A percentile compares a stretch with the other conserved stretches of the same genome.
These are phyloP conservation scores for Drosophila mayaguana DNA, from an alignment of 2,888 invertebrate species.

Conservation along the genomic window DNA sequence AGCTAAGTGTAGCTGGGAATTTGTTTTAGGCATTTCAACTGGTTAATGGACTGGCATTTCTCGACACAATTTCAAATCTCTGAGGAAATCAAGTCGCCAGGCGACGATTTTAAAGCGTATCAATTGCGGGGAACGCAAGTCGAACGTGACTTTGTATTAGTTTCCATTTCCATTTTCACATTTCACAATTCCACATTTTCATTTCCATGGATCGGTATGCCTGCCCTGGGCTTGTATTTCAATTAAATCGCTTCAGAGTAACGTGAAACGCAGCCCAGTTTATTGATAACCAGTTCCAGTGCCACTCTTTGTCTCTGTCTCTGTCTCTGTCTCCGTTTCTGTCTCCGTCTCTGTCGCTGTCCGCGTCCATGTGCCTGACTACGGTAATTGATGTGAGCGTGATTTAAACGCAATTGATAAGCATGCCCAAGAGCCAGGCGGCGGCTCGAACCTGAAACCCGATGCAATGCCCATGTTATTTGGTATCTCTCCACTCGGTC, in stretches of 20 bases:
- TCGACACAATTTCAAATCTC: slow-evolving; percentile 10
- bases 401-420: slow-evolving; percentile 76
- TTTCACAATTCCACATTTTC: slow-evolving; percentile 19
- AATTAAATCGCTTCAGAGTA: slow-evolving; percentile 73
- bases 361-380: slow-evolving; percentile 8
- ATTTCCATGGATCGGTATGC: slow-evolving; percentile 42
- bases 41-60: slow-evolving; percentile 5
- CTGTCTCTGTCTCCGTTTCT: neutral
- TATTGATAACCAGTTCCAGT: slow-evolving; percentile 57
- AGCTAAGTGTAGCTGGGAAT: slow-evolving; percentile 2
- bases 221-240: slow-evolving; percentile 60
- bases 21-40: neutral
- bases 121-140: slow-evolving; percentile 32
- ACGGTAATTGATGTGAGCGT: slow-evolving; percentile 70
- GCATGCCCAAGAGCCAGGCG: slow-evolving; percentile 27
- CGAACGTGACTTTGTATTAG: slow-evolving; percentile 45
- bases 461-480: slow-evolving; percentile 20
- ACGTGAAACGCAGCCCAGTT: slow-evolving; percentile 65
- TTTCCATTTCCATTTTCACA: slow-evolving; percentile 47
- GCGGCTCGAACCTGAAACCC: slow-evolving; percentile 31
- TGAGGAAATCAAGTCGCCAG: slow-evolving; percentile 22
- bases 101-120: slow-evolving; percentile 26
- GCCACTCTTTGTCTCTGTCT: neutral
- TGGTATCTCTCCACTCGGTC: slow-evolving; percentile 11
- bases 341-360: slow-evolving; percentile 17